Evolutionary conservation across 2,113 vertebrate species (phyloP), one percentile per base, ranked within the genome.

Genomic region (Mobula birostris): DNA sequence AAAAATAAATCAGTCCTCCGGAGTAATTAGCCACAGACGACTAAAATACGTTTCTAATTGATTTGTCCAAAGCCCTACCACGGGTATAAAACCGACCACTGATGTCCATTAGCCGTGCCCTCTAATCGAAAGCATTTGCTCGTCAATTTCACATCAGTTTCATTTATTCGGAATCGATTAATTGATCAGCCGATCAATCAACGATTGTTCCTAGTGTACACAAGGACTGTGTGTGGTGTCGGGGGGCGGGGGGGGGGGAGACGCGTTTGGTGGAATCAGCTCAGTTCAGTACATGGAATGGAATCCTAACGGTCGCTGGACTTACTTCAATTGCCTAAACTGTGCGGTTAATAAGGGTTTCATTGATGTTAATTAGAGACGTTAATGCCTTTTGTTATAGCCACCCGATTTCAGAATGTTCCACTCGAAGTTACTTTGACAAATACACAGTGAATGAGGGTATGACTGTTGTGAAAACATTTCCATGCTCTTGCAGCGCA

Each of bases 61-160:
- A 66, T 63, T 66, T 63, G n/a, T 61, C 29, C 61, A 7, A 88
- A 17, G 56, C 0, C 8, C 56, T 27, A 58, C 56, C 82, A 61
- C 2, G 8, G 8, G 83, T 11, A 14, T 83, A 6, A 21, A 83
- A 83, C 83, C 58, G 14, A 82, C 27, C 11, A 29, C 29, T 19
- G 58, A 66, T 66, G 63, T 66, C 14, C 85, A 90, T 68, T 90
- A 32, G 29, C 85, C 5, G 58, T n/a, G 58, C 61, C 58, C 27
- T 88, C 29, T 66, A n/a, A 7, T 27, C 85, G 15, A 17, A 32
- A 90, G 29, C 11, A 32, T 68, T 90, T 90, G 29, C 61, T 90
- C 61, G 85, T 68, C 61, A 32, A 68, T 90, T 63, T 32, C 61
- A 32, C 85, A 90, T 36, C 85, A 90, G 61, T 90, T 90, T 90